Base-by-base conservation (phyloP, 2,888 invertebrate genomes). In the Smittia sp. region DNA sequence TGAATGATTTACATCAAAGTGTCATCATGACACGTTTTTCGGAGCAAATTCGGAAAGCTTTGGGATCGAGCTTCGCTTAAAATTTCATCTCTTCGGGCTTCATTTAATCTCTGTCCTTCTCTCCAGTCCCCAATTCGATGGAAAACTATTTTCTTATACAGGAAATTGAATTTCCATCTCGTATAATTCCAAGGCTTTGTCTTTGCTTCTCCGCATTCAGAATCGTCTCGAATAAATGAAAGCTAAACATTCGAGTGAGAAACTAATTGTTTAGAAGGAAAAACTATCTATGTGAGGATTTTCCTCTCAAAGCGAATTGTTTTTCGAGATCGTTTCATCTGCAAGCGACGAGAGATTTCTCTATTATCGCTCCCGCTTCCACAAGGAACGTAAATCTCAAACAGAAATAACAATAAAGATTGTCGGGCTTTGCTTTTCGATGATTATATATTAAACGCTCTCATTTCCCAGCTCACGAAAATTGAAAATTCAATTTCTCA, bases 401-500 rank as follows among this genome's bases (percentile, higher is more conserved):
- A 46, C 11, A 46, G 46, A 46, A 46, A 46, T 46, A 46, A 46
- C 46, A 46, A 46, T 46, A 46, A 46, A 46, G 15, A 46, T 13
- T 46, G 46, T n/a, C 46, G 46, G 46, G 32, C 9, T 46, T 46
- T 46, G 46, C 11, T n/a, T 46, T 32, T 15, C n/a, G 46, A 46
- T 46, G 46, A n/a, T 46, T 46, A 46, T 46, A 46, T 3, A 9
- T 32, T 32, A 6, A 46, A 46, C 15, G 13, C 11, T 46, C n/a
- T 46, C 46, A 11, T 46, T 46, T 32, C 32, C 32, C 9, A 3
- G 32, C 32, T 32, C 32, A 32, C 32, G 32, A 46, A 15, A 65
- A 65, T 32, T 13, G 24, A 38, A 25, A 65, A 65, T 32, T 27
- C 65, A 65, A 27, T 65, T 27, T 65, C 24, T 22, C 15, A 65